Evolutionary conservation across 2,888 invertebrate genomes (phyloP).

Genomic region (Diplazon laetatorius): DNA sequence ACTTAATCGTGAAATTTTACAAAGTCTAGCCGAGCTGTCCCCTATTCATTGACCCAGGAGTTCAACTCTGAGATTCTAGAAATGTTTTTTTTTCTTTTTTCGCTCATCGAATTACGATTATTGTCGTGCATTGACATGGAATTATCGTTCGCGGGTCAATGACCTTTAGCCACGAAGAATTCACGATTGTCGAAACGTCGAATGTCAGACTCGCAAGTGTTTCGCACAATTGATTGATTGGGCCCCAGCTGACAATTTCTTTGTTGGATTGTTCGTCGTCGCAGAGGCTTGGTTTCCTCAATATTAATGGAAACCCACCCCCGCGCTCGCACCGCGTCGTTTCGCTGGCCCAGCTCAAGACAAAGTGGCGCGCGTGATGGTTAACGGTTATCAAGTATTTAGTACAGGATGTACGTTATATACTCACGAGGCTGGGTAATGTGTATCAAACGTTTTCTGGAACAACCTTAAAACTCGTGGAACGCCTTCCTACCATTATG

Average conservation of each 20-base stretch:
- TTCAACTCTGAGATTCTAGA: not conserved
- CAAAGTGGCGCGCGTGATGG: conserved; percentile 75
- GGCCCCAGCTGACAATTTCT: conserved; percentile 18
- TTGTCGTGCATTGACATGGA: conserved; percentile 15
- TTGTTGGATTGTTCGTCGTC: conserved; percentile 41
- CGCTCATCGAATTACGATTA: conserved; percentile 33
- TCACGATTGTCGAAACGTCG: not conserved
- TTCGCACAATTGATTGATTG: conserved; percentile 30
- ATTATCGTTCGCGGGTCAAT: conserved; percentile 25
- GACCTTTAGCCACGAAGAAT: conserved; percentile 13
- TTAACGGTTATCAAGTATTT: conserved; percentile 75
- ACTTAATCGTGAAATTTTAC: not conserved
- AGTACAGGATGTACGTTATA: conserved; percentile 78
- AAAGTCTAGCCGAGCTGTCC: too few relatives aligned
- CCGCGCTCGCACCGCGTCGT: conserved; percentile 46
- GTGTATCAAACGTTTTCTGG: conserved; percentile 75
- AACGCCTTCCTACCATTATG: conserved; percentile 75
- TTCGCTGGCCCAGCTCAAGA: conserved; percentile 18
- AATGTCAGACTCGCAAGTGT: not conserved
- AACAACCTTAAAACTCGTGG: conserved; percentile 70
- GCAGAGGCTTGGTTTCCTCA: conserved; percentile 50
- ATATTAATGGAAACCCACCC: conserved; percentile 56
- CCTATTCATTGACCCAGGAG: too few relatives aligned
- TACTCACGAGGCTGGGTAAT: conserved; percentile 62
- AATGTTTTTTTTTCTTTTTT: conserved; percentile 11